Evolutionary conservation across 2,888 invertebrate genomes (phyloP).

Genomic region (Agriopis aurantiaria): DNA sequence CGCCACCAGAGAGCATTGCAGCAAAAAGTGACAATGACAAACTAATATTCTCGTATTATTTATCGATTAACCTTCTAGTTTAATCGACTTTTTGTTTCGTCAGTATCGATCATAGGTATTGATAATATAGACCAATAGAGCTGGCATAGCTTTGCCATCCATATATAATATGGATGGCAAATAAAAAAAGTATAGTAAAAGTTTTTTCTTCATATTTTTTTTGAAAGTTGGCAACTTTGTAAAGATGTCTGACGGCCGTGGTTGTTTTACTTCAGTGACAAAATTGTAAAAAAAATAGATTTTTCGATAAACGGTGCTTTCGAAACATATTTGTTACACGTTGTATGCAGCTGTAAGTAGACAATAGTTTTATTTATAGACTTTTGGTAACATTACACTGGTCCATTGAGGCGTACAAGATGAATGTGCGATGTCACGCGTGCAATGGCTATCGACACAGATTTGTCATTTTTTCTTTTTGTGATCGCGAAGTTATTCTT

Average conservation of each 20-base stretch:
- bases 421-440: slow-evolving; percentile 86
- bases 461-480: slow-evolving; percentile 86
- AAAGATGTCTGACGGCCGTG: slow-evolving; percentile 80
- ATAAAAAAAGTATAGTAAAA: not conserved
- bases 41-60: not conserved
- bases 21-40: not conserved
- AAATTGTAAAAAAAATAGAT: slow-evolving; percentile 64
- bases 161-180: not conserved
- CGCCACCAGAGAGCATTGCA: slow-evolving; percentile 57
- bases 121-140: not conserved
- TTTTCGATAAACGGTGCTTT: slow-evolving; percentile 59
- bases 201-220: slow-evolving; percentile 38
- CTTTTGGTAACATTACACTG: slow-evolving; percentile 46
- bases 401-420: slow-evolving; percentile 49
- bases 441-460: slow-evolving; percentile 84
- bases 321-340: slow-evolving; percentile 56
- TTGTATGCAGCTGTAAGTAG: slow-evolving; percentile 80
- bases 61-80: not conserved
- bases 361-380: slow-evolving; percentile 52
- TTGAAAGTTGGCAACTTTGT: slow-evolving; percentile 68
- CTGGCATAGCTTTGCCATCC: too few species aligned
- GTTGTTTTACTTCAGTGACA: slow-evolving; percentile 74
- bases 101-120: too few species aligned
- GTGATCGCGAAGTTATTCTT: slow-evolving; percentile 81
- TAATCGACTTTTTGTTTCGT: slow-evolving; percentile 22